Conservation (phyloP, 2,113 vertebrate species). For the Percina caprodes region DNA sequence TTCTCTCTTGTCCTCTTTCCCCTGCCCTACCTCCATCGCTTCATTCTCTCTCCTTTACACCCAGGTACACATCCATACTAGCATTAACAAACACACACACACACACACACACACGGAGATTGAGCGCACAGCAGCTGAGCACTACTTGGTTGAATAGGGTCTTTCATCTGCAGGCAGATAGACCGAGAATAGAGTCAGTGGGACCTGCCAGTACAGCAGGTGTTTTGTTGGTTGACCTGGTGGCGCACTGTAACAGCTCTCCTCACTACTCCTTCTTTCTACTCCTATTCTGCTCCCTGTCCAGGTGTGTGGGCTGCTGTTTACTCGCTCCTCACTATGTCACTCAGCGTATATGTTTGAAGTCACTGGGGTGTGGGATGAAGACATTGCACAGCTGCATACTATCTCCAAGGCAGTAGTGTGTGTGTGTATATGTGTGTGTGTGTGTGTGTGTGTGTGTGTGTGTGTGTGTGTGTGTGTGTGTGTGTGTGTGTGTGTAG, state of each 20-base stretch:
- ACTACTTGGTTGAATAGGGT: constrained; percentile 73
- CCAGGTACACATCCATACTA: constrained; percentile 37
- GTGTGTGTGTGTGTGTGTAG: constrained; percentile 16
- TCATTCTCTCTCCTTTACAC: constrained; percentile 48
- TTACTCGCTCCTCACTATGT: constrained; percentile 52
- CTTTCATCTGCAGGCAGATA: constrained; percentile 79
- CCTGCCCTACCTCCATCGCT: constrained; percentile 43
- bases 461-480: constrained; percentile 22
- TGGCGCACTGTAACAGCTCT: constrained; percentile 47
- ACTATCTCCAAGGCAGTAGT: constrained; percentile 38
- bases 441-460: constrained; percentile 28
- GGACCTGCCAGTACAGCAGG: constrained; percentile 79
- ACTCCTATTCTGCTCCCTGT: constrained; percentile 49
- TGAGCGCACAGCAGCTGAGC: constrained; percentile 76
- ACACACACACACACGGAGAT: constrained; percentile 17
- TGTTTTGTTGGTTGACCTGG: constrained; percentile 78
- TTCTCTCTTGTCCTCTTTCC: constrained; percentile 39
- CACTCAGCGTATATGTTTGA: constrained; percentile 52
- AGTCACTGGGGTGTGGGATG: constrained; percentile 51
- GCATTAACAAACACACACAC: constrained; percentile 23
- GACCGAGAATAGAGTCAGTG: constrained; percentile 68
- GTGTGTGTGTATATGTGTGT: constrained; percentile 35
- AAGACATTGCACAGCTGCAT: constrained; percentile 67
- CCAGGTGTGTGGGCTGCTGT: constrained; percentile 77
- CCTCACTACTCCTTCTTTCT: constrained; percentile 42